A percentile compares a stretch with the other conserved stretches of the same genome.
These are phyloP conservation scores for Aptenodytes patagonicus DNA, from an alignment of 2,113 vertebrate genomes.

Conservation along the genomic window DNA sequence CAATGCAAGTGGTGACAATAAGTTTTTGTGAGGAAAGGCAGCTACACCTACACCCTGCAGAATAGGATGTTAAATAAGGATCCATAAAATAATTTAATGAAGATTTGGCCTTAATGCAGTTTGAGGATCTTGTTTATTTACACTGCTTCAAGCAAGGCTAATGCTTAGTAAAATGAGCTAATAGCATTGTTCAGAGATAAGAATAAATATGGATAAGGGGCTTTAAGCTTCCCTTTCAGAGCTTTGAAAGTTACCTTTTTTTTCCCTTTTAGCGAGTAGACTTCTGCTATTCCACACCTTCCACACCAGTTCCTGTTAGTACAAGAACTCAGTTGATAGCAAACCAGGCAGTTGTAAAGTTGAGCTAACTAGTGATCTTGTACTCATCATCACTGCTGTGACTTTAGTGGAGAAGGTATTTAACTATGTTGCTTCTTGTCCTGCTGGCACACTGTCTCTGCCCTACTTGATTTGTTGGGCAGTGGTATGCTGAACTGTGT, in stretches of 20 bases:
- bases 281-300: neutral
- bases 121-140: neutral
- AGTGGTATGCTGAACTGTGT: neutral
- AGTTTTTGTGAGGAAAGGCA: neutral
- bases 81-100: neutral
- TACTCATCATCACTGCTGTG: neutral
- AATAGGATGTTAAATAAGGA: neutral
- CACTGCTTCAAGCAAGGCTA: neutral
- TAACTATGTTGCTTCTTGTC: neutral
- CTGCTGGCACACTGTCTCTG: neutral
- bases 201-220: neutral
- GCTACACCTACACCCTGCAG: neutral
- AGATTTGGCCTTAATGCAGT: neutral
- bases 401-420: neutral
- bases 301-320: neutral
- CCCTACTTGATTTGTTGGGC: neutral
- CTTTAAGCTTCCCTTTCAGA: neutral
- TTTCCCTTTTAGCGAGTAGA: neutral
- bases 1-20: rapidly evolving
- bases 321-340: neutral
- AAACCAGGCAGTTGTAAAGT: neutral
- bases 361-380: neutral
- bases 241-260: neutral
- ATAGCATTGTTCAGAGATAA: neutral
- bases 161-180: neutral